Base-by-base conservation (phyloP, 2,113 vertebrate species). In the Acinonyx jubatus region DNA sequence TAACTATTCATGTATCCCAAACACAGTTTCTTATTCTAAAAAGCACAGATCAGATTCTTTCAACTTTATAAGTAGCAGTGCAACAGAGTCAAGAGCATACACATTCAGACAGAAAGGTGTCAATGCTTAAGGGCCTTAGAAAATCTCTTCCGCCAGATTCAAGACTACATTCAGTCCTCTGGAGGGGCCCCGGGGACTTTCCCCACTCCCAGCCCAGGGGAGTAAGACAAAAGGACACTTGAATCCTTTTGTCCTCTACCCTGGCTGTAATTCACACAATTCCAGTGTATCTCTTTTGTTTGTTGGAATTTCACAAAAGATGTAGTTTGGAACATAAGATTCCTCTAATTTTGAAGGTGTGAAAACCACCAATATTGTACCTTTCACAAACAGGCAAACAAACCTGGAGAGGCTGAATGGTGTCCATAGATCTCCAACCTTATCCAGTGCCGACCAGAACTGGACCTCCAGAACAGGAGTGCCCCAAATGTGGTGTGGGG, bases 351-450 rank as follows among this genome's bases (percentile, higher is more conserved):
- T 71, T 55, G 50, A 84, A 93, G 14, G 31, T 71, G 14, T 89
- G 52, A 71, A 84, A 94, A 63, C 33, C 21, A 57, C 4, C 10
- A 23, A 41, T 5, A 31, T 0, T 7, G 41, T 52, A 29, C 25
- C 27, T 41, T 50, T 91, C 73, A 38, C 55, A n/a, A 38, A 36
- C 0, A n/a, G 33, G 74, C 69, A 63, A 29, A 45, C 18, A 89
- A 61, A 33, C 33, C 11, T 33, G 7, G 50, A 48, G 38, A 48
- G 29, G 36, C 8, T 23, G 69, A 10, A 23, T 15, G 63, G 4
- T 4, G 4, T 7, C 21, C 65, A 6, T 0, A 1, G 52, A 31
- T 21, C 85, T 23, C 15, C 10, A 45, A 2, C 66, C 21, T 27
- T 55, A 50, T 3, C 16, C 48, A 11, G 48, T 16, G 1, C 31